A percentile compares a stretch with the other conserved stretches of the same genome.
Evolutionary conservation across 2,797 vertebrate genomes (phyloP).

Genomic region (Chelon labrosus): DNA sequence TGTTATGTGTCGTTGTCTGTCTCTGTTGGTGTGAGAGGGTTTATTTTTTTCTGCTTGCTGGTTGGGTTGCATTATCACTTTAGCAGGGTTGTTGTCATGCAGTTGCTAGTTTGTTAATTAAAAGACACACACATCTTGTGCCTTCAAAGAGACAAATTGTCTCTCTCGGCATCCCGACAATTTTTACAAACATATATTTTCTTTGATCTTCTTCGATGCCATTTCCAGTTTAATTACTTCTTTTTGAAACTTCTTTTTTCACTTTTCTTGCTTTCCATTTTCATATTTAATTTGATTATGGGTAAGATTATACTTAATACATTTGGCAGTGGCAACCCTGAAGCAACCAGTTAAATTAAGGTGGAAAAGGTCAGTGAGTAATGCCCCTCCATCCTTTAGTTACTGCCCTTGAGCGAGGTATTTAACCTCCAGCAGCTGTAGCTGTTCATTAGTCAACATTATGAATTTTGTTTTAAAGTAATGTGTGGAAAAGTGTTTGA

Average conservation of each 20-base stretch:
- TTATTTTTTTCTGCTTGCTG: no score
- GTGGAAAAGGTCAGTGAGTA: neutral
- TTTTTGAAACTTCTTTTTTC: neutral
- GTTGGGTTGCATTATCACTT: no score
- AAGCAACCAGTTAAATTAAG: neutral
- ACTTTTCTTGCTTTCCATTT: neutral
- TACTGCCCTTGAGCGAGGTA: conserved; percentile 25
- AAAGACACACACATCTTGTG: neutral
- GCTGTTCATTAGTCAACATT: neutral
- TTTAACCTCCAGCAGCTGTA: conserved; percentile 11
- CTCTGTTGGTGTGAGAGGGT: no score
- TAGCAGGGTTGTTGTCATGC: no score
- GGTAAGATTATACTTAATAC: neutral
- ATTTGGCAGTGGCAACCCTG: neutral
- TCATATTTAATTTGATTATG: neutral
- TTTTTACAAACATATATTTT: neutral
- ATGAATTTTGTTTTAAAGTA: neutral
- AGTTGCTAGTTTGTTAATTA: neutral
- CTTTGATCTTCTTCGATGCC: neutral
- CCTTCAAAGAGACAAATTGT: no score
- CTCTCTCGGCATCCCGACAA: no score
- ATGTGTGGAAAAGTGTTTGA: neutral
- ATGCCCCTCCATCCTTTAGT: no score
- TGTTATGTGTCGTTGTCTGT: no score
- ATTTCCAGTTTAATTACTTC: neutral